Conservation (phyloP, 2,888 invertebrate species). For the Pristionchus fissidentatus region DNA sequence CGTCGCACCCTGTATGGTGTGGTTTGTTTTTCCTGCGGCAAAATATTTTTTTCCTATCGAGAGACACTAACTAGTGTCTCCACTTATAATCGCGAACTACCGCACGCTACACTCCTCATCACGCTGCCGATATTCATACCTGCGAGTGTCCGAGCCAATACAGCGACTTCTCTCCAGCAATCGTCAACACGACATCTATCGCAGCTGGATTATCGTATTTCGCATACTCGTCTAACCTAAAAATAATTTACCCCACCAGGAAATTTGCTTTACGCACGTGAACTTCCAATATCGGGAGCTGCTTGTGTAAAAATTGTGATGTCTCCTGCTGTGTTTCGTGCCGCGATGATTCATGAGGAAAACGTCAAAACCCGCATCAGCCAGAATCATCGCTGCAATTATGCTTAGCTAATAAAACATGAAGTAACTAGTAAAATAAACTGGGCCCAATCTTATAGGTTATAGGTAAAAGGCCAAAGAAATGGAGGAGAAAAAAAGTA, state of each 20-base stretch:
- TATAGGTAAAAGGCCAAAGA: too few relatives aligned
- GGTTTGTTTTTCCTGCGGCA: too few relatives aligned
- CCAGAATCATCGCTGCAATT: neutral
- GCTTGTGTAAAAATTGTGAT: neutral
- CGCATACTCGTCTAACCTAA: neutral
- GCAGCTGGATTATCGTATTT: neutral
- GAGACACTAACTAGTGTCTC: too few relatives aligned
- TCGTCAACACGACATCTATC: neutral
- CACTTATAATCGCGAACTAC: too few relatives aligned
- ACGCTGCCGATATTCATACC: too few relatives aligned
- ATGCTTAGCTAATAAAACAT: too few relatives aligned
- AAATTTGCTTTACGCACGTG: neutral
- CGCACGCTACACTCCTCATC: too few relatives aligned
- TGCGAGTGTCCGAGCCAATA: conserved; percentile 6
- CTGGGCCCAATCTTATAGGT: too few relatives aligned
- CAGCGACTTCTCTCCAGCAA: neutral
- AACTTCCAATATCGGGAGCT: neutral
- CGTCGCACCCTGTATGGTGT: too few relatives aligned
- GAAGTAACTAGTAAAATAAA: too few relatives aligned
- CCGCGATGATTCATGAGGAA: conserved; percentile 10
- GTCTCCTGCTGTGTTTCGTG: neutral
- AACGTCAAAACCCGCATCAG: neutral
- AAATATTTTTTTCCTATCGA: too few relatives aligned
- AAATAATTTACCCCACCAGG: neutral
- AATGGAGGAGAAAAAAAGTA: too few relatives aligned